These are phyloP conservation scores for Vultur gryphus DNA, from an alignment of 2,797 vertebrate species.

Conservation along the genomic window DNA sequence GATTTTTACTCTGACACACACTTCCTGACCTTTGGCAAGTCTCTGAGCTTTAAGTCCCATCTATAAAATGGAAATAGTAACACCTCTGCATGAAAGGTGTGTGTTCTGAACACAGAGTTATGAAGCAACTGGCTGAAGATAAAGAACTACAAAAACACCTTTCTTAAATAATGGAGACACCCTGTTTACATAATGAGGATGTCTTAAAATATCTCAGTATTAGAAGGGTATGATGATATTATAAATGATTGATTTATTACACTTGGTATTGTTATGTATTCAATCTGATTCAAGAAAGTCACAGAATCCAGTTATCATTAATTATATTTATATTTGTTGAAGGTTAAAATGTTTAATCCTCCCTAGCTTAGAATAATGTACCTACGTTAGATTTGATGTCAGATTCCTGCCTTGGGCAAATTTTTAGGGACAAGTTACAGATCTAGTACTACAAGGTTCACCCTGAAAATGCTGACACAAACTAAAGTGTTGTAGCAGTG, in stretches of 20 bases:
- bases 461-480: constrained; percentile 14
- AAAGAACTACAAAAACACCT: background rate
- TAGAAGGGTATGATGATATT: background rate
- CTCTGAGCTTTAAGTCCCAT: background rate
- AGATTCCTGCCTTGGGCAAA: background rate
- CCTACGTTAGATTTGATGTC: background rate
- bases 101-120: background rate
- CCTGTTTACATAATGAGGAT: background rate
- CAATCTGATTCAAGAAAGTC: background rate
- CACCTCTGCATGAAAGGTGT: background rate
- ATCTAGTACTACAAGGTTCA: background rate
- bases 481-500: background rate
- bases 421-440: background rate
- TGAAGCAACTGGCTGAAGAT: background rate
- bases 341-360: background rate
- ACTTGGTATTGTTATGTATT: background rate
- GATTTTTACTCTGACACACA: background rate
- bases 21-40: background rate
- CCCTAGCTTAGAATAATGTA: background rate
- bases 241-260: background rate
- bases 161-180: background rate
- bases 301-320: background rate
- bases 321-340: background rate
- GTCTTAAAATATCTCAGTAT: background rate
- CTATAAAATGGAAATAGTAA: background rate